These are phyloP conservation scores for Cataglyphis livida DNA, from an alignment of 2,888 invertebrate genomes.

Conservation along the genomic window DNA sequence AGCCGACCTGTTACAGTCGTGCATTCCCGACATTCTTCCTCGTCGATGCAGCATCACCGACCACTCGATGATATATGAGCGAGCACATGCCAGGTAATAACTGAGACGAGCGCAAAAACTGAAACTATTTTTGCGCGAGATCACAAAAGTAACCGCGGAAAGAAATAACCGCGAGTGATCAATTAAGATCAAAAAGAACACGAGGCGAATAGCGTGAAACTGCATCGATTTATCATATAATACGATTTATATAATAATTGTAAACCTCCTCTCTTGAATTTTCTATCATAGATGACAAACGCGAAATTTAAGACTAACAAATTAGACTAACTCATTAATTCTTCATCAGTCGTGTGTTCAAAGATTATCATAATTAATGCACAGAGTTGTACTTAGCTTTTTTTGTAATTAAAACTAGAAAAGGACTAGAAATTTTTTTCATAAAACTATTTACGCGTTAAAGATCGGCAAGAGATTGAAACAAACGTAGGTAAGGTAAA, in stretches of 20 bases:
- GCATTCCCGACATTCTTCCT: slow-evolving; percentile 39
- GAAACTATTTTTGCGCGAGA: slow-evolving; percentile 12
- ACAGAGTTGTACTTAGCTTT: background rate
- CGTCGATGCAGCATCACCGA: slow-evolving; percentile 24
- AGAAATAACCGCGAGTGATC: background rate
- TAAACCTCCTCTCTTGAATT: background rate
- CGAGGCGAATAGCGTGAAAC: background rate
- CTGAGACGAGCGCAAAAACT: slow-evolving; percentile 15
- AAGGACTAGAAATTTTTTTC: background rate
- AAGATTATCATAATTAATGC: background rate
- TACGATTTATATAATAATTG: background rate
- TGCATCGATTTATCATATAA: background rate
- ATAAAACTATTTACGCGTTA: background rate
- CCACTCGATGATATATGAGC: slow-evolving; percentile 20
- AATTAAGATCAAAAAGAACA: background rate
- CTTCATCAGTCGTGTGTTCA: background rate
- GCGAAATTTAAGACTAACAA: background rate
- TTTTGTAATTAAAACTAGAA: background rate
- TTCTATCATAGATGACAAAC: background rate
- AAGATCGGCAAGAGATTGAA: background rate
- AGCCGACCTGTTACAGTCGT: slow-evolving; percentile 38
- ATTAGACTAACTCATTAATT: background rate
- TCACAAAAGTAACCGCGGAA: background rate
- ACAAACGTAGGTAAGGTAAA: too few species aligned
- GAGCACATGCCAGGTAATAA: slow-evolving; percentile 21